A percentile compares a stretch with the other conserved stretches of the same genome.
phyloP scores from a whole-genome alignment of 1,140 invertebrate species.

The Rhopalosiphum padi region DNA sequence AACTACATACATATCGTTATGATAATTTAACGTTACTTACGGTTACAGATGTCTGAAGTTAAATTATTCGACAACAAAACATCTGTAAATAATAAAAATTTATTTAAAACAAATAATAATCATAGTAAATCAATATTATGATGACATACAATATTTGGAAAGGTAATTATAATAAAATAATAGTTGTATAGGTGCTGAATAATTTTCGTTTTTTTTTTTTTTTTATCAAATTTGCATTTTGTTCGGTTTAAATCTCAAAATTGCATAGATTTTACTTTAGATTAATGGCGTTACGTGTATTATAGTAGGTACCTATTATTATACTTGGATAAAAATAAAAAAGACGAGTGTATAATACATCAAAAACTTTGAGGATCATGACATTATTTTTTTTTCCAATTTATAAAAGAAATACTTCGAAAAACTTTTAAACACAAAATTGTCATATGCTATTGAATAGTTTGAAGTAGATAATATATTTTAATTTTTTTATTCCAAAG shows the following conservation, averaged over 20 bases:
- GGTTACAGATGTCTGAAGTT: neutral
- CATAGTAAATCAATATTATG: neutral
- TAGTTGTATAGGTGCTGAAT: neutral
- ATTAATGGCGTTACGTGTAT: neutral
- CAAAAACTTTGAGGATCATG: slow-evolving; percentile 27
- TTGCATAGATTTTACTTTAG: neutral
- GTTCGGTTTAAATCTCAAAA: neutral
- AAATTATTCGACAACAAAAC: neutral
- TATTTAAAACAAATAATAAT: neutral
- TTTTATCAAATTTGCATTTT: neutral
- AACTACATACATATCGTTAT: neutral
- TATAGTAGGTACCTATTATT: neutral
- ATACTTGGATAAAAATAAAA: neutral
- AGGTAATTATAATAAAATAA: neutral
- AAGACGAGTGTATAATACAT: neutral
- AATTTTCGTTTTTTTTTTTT: neutral
- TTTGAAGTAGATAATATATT: neutral
- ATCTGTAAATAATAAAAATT: neutral
- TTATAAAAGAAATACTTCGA: neutral
- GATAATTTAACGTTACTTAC: neutral
- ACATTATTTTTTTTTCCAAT: neutral
- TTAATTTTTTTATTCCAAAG: neutral
- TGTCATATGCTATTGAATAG: neutral
- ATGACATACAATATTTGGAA: neutral
- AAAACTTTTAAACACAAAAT: neutral